phyloP scores from a whole-genome alignment of 1,140 invertebrate species.

The Meloidogyne exigua region DNA sequence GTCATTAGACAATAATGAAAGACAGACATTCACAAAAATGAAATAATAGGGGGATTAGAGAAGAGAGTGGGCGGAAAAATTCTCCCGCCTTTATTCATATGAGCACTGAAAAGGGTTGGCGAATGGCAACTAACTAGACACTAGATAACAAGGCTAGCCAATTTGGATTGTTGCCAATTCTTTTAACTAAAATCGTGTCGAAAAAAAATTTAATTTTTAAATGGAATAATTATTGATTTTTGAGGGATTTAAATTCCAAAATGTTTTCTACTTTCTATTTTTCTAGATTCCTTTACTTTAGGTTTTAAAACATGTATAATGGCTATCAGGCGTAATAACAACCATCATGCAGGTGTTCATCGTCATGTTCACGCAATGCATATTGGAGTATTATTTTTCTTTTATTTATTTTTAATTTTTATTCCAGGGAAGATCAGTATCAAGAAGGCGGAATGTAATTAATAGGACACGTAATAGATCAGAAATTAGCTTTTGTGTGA shows the following conservation, averaged over 20 bases:
- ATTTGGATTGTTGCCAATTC: background rate
- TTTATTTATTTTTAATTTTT: background rate
- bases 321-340: background rate
- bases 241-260: no score
- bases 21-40: background rate
- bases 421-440: background rate
- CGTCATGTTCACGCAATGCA: background rate
- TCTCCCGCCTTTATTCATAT: background rate
- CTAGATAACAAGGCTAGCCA: background rate
- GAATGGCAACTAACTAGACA: background rate
- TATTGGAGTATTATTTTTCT: background rate
- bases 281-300: no score
- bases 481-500: conserved; percentile 47
- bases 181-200: background rate
- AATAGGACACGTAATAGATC: conserved; percentile 22
- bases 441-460: background rate
- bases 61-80: background rate
- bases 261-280: no score
- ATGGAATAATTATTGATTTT: no score
- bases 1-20: background rate
- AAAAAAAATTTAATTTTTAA: no score
- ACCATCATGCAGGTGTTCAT: background rate
- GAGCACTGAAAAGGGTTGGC: background rate
- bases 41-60: background rate
- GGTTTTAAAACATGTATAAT: background rate